A percentile compares a stretch with the other conserved stretches of the same genome.
Conservation (phyloP, 2,113 vertebrate species). For the Mormyrus iriodes region DNA sequence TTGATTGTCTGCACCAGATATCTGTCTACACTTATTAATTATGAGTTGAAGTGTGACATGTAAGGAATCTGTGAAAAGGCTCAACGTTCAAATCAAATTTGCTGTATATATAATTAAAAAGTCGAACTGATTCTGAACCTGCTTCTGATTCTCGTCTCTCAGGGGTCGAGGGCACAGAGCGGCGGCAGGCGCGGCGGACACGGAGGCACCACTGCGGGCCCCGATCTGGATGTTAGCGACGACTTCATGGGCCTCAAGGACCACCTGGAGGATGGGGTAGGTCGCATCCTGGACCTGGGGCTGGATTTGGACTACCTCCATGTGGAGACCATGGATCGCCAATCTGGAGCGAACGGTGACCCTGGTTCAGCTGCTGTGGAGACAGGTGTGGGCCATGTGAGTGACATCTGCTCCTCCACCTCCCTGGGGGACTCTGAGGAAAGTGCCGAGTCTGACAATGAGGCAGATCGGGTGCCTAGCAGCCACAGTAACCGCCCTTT, state of each 20-base stretch:
- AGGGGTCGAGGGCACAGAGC: slow-evolving; percentile 12
- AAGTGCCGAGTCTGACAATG: slow-evolving; percentile 67
- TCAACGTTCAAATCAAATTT: neutral
- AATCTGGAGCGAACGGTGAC: slow-evolving; percentile 65
- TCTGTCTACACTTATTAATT: neutral
- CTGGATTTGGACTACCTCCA: slow-evolving; percentile 74
- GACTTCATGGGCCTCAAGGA: slow-evolving; percentile 97
- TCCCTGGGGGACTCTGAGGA: slow-evolving; percentile 67
- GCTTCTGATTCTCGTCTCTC: neutral
- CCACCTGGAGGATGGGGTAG: slow-evolving; percentile 73
- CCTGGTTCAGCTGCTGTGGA: slow-evolving; percentile 75
- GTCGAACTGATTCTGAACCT: neutral
- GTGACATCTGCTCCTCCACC: slow-evolving; percentile 52
- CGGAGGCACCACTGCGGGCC: slow-evolving; percentile 42
- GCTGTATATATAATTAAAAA: neutral
- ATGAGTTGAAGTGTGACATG: neutral
- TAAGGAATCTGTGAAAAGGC: neutral
- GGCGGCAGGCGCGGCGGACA: slow-evolving; percentile 37
- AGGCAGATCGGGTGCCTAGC: slow-evolving; percentile 51
- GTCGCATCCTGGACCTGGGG: slow-evolving; percentile 64
- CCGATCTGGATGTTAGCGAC: slow-evolving; percentile 76
- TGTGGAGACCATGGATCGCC: slow-evolving; percentile 73
- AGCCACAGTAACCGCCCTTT: slow-evolving; percentile 59
- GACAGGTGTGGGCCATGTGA: slow-evolving; percentile 65
- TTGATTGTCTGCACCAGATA: neutral